Base-by-base conservation (phyloP, 1,140 invertebrate genomes). In the Drosophila ambigua region DNA sequence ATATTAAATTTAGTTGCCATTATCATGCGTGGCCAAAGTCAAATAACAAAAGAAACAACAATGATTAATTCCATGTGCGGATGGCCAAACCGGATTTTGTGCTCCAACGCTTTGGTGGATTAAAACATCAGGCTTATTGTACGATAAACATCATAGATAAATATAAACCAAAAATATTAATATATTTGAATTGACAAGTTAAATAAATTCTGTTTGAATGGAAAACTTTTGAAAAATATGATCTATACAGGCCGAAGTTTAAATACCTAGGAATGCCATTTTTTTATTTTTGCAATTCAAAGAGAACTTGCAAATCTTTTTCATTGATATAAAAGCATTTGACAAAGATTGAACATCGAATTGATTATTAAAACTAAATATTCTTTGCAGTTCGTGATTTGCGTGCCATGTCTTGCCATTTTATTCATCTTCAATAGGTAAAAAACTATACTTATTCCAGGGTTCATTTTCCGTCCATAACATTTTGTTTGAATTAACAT, bases 11-110 rank as follows among this genome's bases (percentile, higher is more conserved):
- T 78, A 75, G 69, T 49, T 59, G 57, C 39, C 61, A 59, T 48
- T 52, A 72, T 75, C 57, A 51, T 49, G 16, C 8, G 16, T 15
- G 48, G 16, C 23, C 77, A 74, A 72, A 87, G 68, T 87, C 78
- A 87, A 87, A 75, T 57, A 78, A 52, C 69, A 71, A 23, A 57
- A 39, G 45, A 50, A 60, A 59, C 45, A 59, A 61, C 68, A 88
- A 65, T 79, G 83, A 88, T 87, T 82, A 78, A 85, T 85, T 75
- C 84, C 84, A 87, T 76, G 61, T 75, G 65, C 53, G 54, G 43
- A 45, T n/a, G 49, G 13, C 35, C 35, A 11, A 9, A 9, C 43
- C 39, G 41, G 44, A 60, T 15, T 46, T 67, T 66, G 43, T 68
- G 78, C 69, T 72, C 63, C 60, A 72, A 87, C 62, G 82, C 74